Conservation (phyloP, 1,140 invertebrate species). For the Triops longicaudatus region DNA sequence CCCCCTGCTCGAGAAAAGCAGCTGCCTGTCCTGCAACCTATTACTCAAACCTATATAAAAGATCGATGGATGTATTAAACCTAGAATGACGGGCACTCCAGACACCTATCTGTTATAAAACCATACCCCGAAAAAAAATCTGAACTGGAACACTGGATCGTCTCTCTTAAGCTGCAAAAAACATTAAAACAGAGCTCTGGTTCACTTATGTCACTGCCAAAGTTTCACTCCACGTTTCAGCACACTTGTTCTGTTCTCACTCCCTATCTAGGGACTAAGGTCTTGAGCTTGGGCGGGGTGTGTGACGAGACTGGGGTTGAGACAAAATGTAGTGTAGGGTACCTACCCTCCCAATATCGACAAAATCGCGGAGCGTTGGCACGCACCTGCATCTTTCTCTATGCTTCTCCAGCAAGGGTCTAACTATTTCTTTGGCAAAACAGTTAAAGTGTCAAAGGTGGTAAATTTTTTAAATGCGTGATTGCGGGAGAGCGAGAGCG, state of each 20-base stretch:
- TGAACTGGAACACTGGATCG: background rate
- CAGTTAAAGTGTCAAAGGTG: background rate
- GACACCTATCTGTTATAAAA: background rate
- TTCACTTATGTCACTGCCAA: background rate
- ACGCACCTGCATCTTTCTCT: background rate
- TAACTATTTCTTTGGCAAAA: background rate
- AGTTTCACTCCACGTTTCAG: background rate
- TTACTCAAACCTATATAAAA: background rate
- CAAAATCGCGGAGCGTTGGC: background rate
- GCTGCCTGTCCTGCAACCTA: background rate
- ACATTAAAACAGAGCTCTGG: background rate
- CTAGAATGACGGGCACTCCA: background rate
- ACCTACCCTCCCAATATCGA: background rate
- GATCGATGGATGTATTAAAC: background rate
- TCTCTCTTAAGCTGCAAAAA: background rate
- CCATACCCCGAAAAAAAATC: background rate
- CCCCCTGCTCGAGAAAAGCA: constrained; percentile 8
- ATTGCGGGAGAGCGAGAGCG: background rate
- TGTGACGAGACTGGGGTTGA: background rate
- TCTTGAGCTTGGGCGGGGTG: background rate
- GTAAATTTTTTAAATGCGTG: background rate
- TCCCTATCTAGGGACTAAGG: background rate
- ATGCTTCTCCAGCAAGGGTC: background rate
- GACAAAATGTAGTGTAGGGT: background rate
- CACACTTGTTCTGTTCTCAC: constrained; percentile 11